Evolutionary conservation across 23 tunicate genomes (phyloP).

Genomic region (Corella eumyota): DNA sequence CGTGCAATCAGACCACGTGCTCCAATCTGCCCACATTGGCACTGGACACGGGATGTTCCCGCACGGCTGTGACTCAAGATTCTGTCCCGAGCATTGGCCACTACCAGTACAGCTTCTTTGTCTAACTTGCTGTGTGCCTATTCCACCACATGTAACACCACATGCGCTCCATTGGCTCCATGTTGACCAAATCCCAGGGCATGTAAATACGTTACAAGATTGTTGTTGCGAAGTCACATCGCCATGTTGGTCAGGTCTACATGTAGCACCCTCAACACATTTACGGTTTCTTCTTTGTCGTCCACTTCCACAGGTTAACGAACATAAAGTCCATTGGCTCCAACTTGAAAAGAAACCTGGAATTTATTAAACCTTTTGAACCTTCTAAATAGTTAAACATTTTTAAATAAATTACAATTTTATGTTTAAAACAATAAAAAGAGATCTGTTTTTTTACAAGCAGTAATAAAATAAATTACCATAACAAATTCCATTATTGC

Average conservation of each 20-base stretch:
- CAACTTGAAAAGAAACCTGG: conserved; percentile 8
- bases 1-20: conserved; percentile 35
- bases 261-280: conserved; percentile 3
- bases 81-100: conserved; percentile 18
- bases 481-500: too few species aligned
- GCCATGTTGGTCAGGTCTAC: conserved; percentile 7
- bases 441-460: too few species aligned
- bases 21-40: conserved; percentile 33
- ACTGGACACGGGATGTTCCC: conserved; percentile 24
- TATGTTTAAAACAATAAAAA: too few species aligned
- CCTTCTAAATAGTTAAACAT: too few species aligned
- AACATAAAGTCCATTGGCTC: conserved; percentile 9
- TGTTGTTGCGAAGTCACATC: background rate
- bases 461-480: too few species aligned
- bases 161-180: conserved; percentile 63
- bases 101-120: conserved; percentile 16
- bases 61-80: conserved; percentile 14
- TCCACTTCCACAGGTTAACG: conserved; percentile 17
- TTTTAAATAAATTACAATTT: too few species aligned
- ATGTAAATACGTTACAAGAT: conserved; percentile 1
- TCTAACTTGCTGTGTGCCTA: conserved; percentile 9
- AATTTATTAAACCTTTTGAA: too few species aligned
- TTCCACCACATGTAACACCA: conserved; percentile 44
- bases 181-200: conserved; percentile 28
- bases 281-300: background rate